phyloP scores from a whole-genome alignment of 2,113 vertebrate species.

The Gasterosteus aculeatus region DNA sequence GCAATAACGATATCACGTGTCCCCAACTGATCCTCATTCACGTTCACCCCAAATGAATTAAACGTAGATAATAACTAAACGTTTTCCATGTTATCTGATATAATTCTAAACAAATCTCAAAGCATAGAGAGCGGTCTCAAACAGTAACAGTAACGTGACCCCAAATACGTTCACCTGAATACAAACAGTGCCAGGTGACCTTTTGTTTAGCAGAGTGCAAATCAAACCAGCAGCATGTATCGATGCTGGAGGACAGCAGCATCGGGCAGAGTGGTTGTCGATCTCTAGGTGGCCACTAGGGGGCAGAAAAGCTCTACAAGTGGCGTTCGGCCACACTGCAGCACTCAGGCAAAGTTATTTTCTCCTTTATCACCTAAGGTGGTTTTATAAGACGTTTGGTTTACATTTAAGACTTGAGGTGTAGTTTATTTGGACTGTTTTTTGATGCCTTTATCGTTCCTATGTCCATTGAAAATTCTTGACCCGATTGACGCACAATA shows the following conservation, averaged over 20 bases:
- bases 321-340: conserved; percentile 19
- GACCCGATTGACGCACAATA: background rate
- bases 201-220: conserved; percentile 25
- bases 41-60: background rate
- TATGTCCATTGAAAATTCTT: background rate
- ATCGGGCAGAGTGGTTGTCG: background rate
- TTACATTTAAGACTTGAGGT: background rate
- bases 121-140: background rate
- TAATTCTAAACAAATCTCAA: background rate
- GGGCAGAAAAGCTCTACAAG: conserved; percentile 77
- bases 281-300: conserved; percentile 56
- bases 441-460: background rate
- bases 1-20: background rate
- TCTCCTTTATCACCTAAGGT: conserved; percentile 16
- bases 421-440: background rate
- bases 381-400: background rate
- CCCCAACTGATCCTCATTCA: background rate
- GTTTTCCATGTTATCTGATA: background rate
- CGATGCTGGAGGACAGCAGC: conserved; percentile 5
- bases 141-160: conserved; percentile 10
- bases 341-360: conserved; percentile 28
- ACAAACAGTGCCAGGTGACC: conserved; percentile 13
- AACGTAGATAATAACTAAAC: background rate
- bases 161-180: conserved; percentile 21
- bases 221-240: conserved; percentile 19